Evolutionary conservation across 2,888 invertebrate species (phyloP), one percentile per base, ranked within the genome.

Genomic region (Priocnemis perturbator): DNA sequence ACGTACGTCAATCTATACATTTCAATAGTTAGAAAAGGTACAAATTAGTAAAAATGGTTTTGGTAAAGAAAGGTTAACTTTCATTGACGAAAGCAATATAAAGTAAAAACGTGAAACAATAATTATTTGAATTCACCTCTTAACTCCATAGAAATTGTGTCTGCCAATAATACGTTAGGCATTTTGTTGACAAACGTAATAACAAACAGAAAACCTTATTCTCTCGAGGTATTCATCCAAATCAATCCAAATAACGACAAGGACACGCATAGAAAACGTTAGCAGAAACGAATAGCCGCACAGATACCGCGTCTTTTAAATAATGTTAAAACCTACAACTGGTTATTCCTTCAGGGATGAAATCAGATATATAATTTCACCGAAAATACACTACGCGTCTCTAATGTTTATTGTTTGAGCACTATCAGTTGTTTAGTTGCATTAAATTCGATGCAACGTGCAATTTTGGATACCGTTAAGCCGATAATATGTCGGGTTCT

Each of bases 81-180:
- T 60, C 52, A 56, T 7, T 5, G 7, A 48, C 0, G 11, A 4
- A 23, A 2, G 21, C 47, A 57, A 56, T 9, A 26, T 30, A 14
- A 20, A 20, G 4, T 11, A 11, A 26, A 17, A 44, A 11, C 15
- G 26, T 11, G 15, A 17, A 3, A 20, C 9, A 11, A 23, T 3
- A 26, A 3, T 26, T 26, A 19, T 17, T 48, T 2, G n/a, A 59
- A 62, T 17, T 74, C 72, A 84, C 84, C 85, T 83, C 79, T 82
- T 23, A 83, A 52, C 37, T 79, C 78, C 56, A 80, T 23, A 23
- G 64, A 78, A 59, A 86, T 78, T 30, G 85, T 79, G 57, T 86
- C 87, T 17, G 81, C 71, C 67, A 87, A 77, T 30, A 88, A 59
- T 65, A 85, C 81, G 50, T 78, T 78, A 26, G 87, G 87, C 88